A percentile compares a stretch with the other conserved stretches of the same genome.
phyloP scores from a whole-genome alignment of 1,140 invertebrate genomes.

The Stratiolaelaps scimitus region DNA sequence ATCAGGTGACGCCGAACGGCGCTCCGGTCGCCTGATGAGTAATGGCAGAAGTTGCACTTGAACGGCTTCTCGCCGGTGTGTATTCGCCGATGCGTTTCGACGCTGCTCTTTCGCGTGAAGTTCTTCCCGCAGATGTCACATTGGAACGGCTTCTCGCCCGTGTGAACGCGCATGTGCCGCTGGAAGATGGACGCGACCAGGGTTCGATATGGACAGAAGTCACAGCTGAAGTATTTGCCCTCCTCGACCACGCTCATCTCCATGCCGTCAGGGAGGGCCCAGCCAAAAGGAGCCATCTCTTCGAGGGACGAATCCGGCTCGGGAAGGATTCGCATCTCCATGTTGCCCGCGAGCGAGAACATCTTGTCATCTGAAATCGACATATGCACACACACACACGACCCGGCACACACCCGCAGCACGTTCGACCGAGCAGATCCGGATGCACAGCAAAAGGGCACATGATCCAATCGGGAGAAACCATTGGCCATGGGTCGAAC shows the following conservation, averaged over 20 bases:
- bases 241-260: conserved; percentile 17
- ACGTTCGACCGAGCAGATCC: too few relatives aligned
- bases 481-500: too few relatives aligned
- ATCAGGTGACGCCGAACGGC: conserved; percentile 17
- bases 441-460: too few relatives aligned
- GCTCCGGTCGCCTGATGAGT: conserved; percentile 19
- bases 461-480: too few relatives aligned
- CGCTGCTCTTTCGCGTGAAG: conserved; percentile 71
- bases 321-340: conserved; percentile 26
- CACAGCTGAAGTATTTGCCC: conserved; percentile 11
- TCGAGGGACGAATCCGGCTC: conserved; percentile 20
- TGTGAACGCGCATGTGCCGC: conserved; percentile 36
- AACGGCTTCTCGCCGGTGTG: conserved; percentile 72
- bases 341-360: neutral
- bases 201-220: neutral
- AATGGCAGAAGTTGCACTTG: conserved; percentile 61
- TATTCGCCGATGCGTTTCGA: conserved; percentile 72
- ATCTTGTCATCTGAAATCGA: conserved; percentile 22
- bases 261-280: conserved; percentile 14
- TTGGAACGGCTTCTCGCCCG: conserved; percentile 40
- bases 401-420: too few relatives aligned
- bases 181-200: conserved; percentile 12
- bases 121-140: conserved; percentile 60
- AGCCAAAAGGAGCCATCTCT: conserved; percentile 15
- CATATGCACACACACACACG: too few relatives aligned